Evolutionary conservation across 2,113 vertebrate species (phyloP), one percentile per base, ranked within the genome.

Genomic region (Strix aluco): DNA sequence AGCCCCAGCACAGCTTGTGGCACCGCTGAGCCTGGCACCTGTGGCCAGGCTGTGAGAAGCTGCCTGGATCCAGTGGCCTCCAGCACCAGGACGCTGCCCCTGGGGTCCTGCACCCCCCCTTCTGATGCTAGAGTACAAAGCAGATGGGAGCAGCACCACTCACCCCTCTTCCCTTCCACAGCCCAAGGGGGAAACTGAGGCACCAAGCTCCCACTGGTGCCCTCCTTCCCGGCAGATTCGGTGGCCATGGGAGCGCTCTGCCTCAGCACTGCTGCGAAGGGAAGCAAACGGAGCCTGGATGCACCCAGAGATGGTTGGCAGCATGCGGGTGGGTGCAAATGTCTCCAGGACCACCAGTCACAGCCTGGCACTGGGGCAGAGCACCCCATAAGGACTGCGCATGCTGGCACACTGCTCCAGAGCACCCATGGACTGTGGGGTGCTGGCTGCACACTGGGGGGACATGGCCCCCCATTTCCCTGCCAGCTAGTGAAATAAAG

Each of bases 191-290:
- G 74, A 75, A 63, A 90, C 86, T 40, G 61, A 81, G 36, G 47
- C 36, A 81, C 38, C 26, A 38, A 6, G 13, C 34, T 72, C n/a
- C 13, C n/a, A 15, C 12, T 12, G 3, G 22, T 34, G 18, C 38
- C 23, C 34, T 54, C 32, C 11, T 51, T n/a, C 63, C 36, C 8
- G 0, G 47, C 63, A 57, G 23, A 23, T 32, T 77, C 13, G 0
- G 9, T 40, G 49, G 9, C 63, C 1, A 0, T 6, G 1, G 34
- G 36, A 70, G 10, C 0, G 3, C 52, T 29, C 46, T 21, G 15
- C n/a, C 47, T 42, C 2, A 0, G n/a, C 0, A 1, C 42, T 38
- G 15, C 16, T 42, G 47, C 1, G 0, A n/a, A 22, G 32, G n/a
- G 15, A 67, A 79, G n/a, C 30, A 44, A 47, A 12, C 3, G 40